A percentile compares a stretch with the other conserved stretches of the same genome.
phyloP scores from a whole-genome alignment of 1,140 invertebrate genomes.

The Scaptomyza graminum region DNA sequence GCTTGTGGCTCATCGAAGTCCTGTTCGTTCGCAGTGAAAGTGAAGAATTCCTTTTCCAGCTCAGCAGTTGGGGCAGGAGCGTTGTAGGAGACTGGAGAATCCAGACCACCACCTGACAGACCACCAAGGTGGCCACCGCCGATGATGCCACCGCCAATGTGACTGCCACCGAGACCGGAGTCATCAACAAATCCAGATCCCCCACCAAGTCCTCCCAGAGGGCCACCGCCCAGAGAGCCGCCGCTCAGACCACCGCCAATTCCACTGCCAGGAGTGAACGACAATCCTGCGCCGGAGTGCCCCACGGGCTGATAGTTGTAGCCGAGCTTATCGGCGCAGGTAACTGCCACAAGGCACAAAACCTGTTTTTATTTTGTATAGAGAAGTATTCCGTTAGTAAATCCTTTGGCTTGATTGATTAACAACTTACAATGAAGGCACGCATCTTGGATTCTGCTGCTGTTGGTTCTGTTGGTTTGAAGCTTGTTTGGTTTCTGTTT shows the following conservation, averaged over 20 bases:
- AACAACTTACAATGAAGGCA: constrained; percentile 71
- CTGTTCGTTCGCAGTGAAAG: constrained; percentile 60
- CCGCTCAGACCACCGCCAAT: constrained; percentile 31
- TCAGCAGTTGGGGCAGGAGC: constrained; percentile 64
- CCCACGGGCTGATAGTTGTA: constrained; percentile 78
- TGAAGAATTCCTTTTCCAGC: constrained; percentile 72
- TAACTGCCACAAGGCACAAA: constrained; percentile 72
- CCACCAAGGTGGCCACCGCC: background rate
- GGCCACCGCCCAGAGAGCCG: constrained; percentile 4
- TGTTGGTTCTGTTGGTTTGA: constrained; percentile 64
- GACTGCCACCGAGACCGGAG: constrained; percentile 18
- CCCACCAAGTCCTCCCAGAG: constrained; percentile 19
- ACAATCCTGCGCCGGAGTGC: constrained; percentile 65
- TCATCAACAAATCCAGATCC: constrained; percentile 4
- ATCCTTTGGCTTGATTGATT: background rate
- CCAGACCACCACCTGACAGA: constrained; percentile 22
- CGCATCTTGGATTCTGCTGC: constrained; percentile 70
- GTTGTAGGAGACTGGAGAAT: constrained; percentile 54
- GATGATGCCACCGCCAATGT: constrained; percentile 9
- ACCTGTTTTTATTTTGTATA: constrained; percentile 36
- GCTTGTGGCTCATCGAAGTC: constrained; percentile 64
- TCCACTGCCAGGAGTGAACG: constrained; percentile 59
- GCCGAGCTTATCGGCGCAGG: constrained; percentile 76
- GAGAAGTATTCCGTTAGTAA: constrained; percentile 36
- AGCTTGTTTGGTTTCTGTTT: constrained; percentile 66